Evolutionary conservation across 2,797 vertebrate genomes (phyloP), one percentile per base, ranked within the genome.

Genomic region (Bucorvus abyssinicus): DNA sequence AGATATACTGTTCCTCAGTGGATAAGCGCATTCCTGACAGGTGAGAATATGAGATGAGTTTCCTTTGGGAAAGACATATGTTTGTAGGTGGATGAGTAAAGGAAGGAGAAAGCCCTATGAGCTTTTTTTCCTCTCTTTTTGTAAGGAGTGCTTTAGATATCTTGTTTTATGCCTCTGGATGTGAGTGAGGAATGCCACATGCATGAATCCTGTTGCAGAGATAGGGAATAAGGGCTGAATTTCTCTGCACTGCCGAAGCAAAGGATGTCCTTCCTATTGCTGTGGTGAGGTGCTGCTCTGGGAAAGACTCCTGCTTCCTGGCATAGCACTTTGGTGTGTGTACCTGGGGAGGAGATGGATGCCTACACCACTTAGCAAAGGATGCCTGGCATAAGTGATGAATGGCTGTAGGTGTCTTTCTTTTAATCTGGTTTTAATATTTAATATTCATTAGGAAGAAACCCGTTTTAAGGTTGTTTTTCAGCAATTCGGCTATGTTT

Each of bases 321-420:
- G 30, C 0, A 1, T 8, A 36, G 15, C 11, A 30, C 3, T 32
- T 26, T 15, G 2, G 3, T 19, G 4, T 4, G 8, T 7, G 44
- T 53, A 38, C 21, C 22, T 44, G 36, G n/a, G 17, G 21, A 34
- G 7, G 10, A 55, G 36, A 56, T 2, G 12, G 29, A 65, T 42
- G 20, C 13, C 40, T 42, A 8, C 0, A 0, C 14, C 2, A 0
- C 44, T 52, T 34, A 19, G n/a, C 20, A 68, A 27, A 29, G 16
- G 9, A 7, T 36, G 17, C 29, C 22, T 49, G 67, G 6, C 4
- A 22, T 30, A 69, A 53, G 22, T 16, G 32, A 52, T 29, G 15
- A 57, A 47, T 7, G 32, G 26, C 6, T 61, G n/a, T 27, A 29
- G 8, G 42, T 49, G 29, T 53, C 29, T 52, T 69, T 67, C 40